phyloP scores from a whole-genome alignment of 1,140 invertebrate genomes.

The Zaprionus ghesquierei region DNA sequence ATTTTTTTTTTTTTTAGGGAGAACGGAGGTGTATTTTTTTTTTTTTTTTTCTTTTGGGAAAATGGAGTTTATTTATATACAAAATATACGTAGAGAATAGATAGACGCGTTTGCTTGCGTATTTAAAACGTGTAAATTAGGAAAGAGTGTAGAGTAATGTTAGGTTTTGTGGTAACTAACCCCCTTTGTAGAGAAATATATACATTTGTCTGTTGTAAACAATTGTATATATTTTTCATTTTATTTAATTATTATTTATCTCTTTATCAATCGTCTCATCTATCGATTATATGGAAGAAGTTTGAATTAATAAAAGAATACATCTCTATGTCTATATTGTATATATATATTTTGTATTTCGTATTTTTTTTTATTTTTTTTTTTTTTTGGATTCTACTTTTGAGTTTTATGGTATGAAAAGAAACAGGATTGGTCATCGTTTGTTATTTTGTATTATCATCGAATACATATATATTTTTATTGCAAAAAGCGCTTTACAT shows the following conservation, averaged over 20 bases:
- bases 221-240: neutral
- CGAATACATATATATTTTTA: conserved; percentile 71
- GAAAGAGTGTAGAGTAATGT: conserved; percentile 27
- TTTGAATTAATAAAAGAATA: conserved; percentile 17
- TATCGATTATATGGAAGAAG: conserved; percentile 23
- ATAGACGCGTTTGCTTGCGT: neutral
- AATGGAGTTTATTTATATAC: neutral
- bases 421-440: conserved; percentile 64
- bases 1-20: neutral
- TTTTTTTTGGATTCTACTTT: conserved; percentile 11
- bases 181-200: neutral
- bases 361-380: too few relatives aligned
- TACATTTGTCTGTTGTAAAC: neutral
- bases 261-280: neutral
- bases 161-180: conserved; percentile 19
- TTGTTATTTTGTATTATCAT: conserved; percentile 49
- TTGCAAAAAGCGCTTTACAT: conserved; percentile 83
- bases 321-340: conserved; percentile 3
- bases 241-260: conserved; percentile 4
- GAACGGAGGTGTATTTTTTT: neutral
- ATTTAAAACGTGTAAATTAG: conserved; percentile 13
- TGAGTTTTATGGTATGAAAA: conserved; percentile 51
- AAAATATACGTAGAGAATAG: conserved; percentile 2
- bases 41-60: conserved; percentile 2
- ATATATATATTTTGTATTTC: conserved; percentile 12